Conservation (phyloP, 2,113 vertebrate genomes). For the Lamprotornis superbus region DNA sequence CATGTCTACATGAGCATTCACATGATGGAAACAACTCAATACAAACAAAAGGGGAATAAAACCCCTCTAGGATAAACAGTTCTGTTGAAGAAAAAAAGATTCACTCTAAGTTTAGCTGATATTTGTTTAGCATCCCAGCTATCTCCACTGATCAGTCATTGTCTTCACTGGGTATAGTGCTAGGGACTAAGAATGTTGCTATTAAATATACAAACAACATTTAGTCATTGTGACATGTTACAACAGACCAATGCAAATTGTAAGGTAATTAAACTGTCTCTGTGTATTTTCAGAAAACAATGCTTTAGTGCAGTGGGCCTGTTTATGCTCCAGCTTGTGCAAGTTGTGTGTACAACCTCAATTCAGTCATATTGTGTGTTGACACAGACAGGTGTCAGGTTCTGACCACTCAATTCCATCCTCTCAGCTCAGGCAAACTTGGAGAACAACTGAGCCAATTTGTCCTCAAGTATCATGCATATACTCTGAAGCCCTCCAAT, state of each 20-base stretch:
- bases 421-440: not conserved
- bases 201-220: not conserved
- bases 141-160: not conserved
- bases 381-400: not conserved
- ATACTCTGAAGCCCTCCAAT: not conserved
- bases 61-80: slow-evolving; percentile 52
- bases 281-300: not conserved
- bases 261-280: not conserved
- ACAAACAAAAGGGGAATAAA: slow-evolving; percentile 31
- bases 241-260: not conserved
- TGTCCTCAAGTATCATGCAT: not conserved
- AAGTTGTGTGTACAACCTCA: not conserved
- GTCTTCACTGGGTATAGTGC: not conserved
- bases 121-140: slow-evolving; percentile 24
- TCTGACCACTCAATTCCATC: not conserved
- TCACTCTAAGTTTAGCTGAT: slow-evolving; percentile 32
- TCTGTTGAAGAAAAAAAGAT: slow-evolving; percentile 53
- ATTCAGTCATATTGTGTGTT: not conserved
- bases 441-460: not conserved
- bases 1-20: slow-evolving; percentile 55
- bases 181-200: not conserved
- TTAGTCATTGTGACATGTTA: not conserved
- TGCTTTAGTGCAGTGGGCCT: not conserved
- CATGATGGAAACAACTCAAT: slow-evolving; percentile 65
- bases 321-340: not conserved